phyloP scores from a whole-genome alignment of 1,140 invertebrate species.

The Macrosteles quadrilineatus region DNA sequence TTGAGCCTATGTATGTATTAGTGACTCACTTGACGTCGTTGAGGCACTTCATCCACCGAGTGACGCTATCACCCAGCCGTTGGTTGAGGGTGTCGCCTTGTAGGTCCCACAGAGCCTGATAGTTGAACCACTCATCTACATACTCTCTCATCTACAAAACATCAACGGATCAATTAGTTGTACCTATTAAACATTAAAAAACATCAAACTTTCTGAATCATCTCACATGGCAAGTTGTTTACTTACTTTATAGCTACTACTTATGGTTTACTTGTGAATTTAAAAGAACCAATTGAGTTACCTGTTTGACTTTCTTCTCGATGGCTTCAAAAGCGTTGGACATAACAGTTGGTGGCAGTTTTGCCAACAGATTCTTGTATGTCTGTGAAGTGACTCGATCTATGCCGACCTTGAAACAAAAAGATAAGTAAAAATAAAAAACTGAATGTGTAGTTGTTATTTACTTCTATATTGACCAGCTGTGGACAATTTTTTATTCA shows the following conservation, averaged over 20 bases:
- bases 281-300: conserved; percentile 50
- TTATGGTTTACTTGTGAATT: not conserved
- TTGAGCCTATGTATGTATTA: too few species aligned
- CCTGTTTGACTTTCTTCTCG: conserved; percentile 86
- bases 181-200: too few species aligned
- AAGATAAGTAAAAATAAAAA: too few species aligned
- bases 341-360: conserved; percentile 78
- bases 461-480: too few species aligned
- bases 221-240: too few species aligned
- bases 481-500: too few species aligned
- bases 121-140: conserved; percentile 94
- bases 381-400: conserved; percentile 87
- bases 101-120: conserved; percentile 98
- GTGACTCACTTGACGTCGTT: conserved; percentile 90
- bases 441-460: too few species aligned
- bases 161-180: too few species aligned
- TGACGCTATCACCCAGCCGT: conserved; percentile 90
- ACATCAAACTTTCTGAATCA: too few species aligned
- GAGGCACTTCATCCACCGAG: conserved; percentile 94
- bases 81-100: conserved; percentile 95
- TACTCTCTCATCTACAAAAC: conserved; percentile 73
- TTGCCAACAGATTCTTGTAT: conserved; percentile 90
- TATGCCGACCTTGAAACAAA: conserved; percentile 73
- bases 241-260: too few species aligned
- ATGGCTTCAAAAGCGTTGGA: conserved; percentile 90